A percentile compares a stretch with the other conserved stretches of the same genome.
These are phyloP conservation scores for Synaphobranchus kaupii DNA, from an alignment of 2,797 vertebrate species.

Conservation along the genomic window DNA sequence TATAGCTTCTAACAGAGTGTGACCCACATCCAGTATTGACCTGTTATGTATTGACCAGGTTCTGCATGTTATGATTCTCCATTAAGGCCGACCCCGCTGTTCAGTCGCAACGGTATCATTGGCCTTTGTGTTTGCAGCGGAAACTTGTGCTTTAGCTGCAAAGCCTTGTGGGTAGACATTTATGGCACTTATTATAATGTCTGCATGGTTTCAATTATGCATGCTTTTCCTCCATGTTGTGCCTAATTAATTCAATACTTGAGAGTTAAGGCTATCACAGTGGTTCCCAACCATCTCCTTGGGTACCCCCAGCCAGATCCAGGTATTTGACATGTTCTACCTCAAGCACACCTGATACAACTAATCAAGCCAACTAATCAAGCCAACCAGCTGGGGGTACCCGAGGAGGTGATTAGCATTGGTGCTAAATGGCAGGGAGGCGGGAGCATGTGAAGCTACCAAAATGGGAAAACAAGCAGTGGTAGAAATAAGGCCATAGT, in stretches of 20 bases:
- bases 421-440: not conserved
- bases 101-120: not conserved
- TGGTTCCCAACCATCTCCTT: too few species aligned
- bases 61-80: not conserved
- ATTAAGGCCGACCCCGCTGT: not conserved
- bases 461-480: not conserved
- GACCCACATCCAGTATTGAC: not conserved
- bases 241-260: not conserved
- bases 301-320: too few species aligned
- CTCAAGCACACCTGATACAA: too few species aligned
- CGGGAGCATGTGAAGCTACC: not conserved
- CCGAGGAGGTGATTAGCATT: too few species aligned
- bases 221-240: not conserved
- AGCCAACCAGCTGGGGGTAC: too few species aligned
- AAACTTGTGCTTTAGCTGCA: not conserved
- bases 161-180: not conserved
- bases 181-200: not conserved
- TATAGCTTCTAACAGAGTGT: not conserved
- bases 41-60: not conserved
- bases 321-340: too few species aligned
- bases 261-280: not conserved
- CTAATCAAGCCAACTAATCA: too few species aligned
- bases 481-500: not conserved
- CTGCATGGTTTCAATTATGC: not conserved
- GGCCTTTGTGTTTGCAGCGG: too few species aligned